Base-by-base conservation (phyloP, 1,140 invertebrate genomes). In the Cydia fagiglandana region DNA sequence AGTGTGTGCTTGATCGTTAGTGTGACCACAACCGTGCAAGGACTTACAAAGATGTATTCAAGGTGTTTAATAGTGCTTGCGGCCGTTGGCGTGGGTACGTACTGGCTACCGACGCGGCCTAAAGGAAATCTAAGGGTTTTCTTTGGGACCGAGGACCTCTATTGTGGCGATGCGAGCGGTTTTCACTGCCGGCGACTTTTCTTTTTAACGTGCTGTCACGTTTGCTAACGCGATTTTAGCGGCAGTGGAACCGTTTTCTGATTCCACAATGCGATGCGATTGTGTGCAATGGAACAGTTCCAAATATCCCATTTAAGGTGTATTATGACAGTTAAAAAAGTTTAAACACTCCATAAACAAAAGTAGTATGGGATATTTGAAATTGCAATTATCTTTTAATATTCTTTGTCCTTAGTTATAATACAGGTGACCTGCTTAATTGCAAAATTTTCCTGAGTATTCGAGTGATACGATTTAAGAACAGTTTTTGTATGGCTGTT, bases 21-120 rank as follows among this genome's bases (percentile, higher is more conserved):
- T 90, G 91, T 91, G 89, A 84, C 85, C 84, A 91, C 91, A 86
- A 81, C 86, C 83, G 89, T 91, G 89, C 84, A 88, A 91, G 87
- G 89, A 91, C 89, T 91, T 90, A 85, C 78, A 86, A 92, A 81
- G 78, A 92, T 92, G 89, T 88, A 89, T 90, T 85, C 91, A 85
- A 82, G 89, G 91, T 91, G 90, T 91, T 91, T 92, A 86, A 83
- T 92, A 90, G 91, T 92, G 89, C 84, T 92, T 86, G 91, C 91
- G 81, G 90, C 88, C 89, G 90, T 92, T 86, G 90, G 89, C 88
- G 88, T 92, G 83, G 91, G 91, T 92, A 93, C 85, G 91, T 93
- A 93, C 38, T 41, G 10, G 38, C 38, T 41, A 41, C 75, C 80
- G 88, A 88, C 84, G 88, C 88, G 17, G 56, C 56, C 56, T n/a